Evolutionary conservation across 2,113 vertebrate species (phyloP).

Genomic region (Manacus vitellinus): DNA sequence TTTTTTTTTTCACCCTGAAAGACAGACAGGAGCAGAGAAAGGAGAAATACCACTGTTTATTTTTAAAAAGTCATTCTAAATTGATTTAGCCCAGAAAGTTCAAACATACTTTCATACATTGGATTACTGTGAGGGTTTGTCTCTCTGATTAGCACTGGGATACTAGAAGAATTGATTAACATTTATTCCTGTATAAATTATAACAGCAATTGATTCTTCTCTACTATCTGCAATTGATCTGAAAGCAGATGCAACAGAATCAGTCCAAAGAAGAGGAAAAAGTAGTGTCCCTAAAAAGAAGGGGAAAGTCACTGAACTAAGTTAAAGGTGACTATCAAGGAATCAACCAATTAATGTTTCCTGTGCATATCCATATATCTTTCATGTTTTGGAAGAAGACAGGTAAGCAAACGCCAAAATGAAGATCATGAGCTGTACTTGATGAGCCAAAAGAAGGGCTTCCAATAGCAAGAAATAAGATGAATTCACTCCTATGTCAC

Average conservation of each 20-base stretch:
- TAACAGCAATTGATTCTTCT: constrained; percentile 1
- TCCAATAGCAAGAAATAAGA: not conserved
- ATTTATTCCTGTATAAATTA: constrained; percentile 37
- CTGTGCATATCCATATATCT: not conserved
- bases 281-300: not conserved
- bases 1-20: not conserved
- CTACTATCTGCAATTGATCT: not conserved
- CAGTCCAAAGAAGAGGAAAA: not conserved
- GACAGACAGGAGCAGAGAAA: not conserved
- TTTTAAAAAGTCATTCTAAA: constrained; percentile 4
- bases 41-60: not conserved
- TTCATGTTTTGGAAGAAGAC: not conserved
- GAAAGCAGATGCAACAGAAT: not conserved
- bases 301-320: not conserved
- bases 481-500: not conserved
- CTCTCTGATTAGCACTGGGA: not conserved
- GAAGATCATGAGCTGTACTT: not conserved
- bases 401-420: not conserved
- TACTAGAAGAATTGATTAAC: constrained; percentile 2
- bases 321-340: not conserved
- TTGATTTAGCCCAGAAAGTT: constrained; percentile 15
- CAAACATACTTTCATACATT: not conserved
- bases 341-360: not conserved
- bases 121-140: not conserved
- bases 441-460: not conserved